A percentile compares a stretch with the other conserved stretches of the same genome.
Conservation (phyloP, 2,888 invertebrate species). For the Bembecia ichneumoniformis region DNA sequence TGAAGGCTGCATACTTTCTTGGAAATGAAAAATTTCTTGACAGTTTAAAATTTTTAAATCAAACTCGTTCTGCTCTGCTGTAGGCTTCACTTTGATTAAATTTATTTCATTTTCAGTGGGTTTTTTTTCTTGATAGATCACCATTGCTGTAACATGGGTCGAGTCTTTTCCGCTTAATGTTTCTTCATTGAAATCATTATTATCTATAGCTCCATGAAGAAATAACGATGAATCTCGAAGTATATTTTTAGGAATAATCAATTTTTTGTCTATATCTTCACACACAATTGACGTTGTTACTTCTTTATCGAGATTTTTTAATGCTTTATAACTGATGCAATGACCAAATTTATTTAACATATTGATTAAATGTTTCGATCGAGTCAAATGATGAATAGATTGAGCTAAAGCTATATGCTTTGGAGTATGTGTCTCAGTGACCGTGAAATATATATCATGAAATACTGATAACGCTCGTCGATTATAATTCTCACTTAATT, state of each 20-base stretch:
- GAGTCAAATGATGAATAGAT: conserved; percentile 7
- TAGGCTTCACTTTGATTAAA: conserved; percentile 7
- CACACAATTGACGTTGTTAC: conserved; percentile 5
- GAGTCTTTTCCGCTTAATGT: conserved; percentile 9
- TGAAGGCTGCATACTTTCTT: conserved; percentile 7
- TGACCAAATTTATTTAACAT: conserved; percentile 4
- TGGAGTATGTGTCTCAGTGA: conserved; percentile 7
- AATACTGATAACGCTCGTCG: conserved; percentile 12
- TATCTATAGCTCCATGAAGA: conserved; percentile 6
- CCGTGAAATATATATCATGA: conserved; percentile 8
- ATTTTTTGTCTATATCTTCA: conserved; percentile 3
- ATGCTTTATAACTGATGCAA: conserved; percentile 6
- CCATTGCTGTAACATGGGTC: conserved; percentile 8
- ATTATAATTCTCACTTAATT: conserved; percentile 11
- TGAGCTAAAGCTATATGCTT: conserved; percentile 8
- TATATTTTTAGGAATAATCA: conserved; percentile 8
- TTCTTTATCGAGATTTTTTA: conserved; percentile 6
- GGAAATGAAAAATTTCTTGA: conserved; percentile 7
- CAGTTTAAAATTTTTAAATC: conserved; percentile 6
- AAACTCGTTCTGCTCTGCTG: conserved; percentile 5
- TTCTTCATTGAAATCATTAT: conserved; percentile 5
- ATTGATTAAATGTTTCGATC: conserved; percentile 5
- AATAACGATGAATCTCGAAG: conserved; percentile 6
- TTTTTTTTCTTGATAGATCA: conserved; percentile 6
- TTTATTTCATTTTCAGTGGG: conserved; percentile 10